Evolutionary conservation across 2,888 invertebrate species (phyloP), one percentile per base, ranked within the genome.

Genomic region (Amblyjoppa fuscipennis): DNA sequence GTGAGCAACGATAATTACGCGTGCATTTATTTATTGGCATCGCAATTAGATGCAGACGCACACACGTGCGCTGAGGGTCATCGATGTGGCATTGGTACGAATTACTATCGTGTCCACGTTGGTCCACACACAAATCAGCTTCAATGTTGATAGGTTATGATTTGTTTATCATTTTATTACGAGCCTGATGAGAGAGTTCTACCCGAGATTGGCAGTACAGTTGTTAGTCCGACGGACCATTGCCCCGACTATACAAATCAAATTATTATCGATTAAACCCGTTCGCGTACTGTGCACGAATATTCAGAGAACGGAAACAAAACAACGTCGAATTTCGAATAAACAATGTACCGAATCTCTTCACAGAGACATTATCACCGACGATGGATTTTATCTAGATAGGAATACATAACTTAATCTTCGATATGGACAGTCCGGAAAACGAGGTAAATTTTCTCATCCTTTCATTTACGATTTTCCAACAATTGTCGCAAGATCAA

Each of bases 381-480:
- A 78, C 51, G 4, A 73, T 59, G 83, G 68, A 68, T 59, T 79
- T 79, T 45, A 49, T 66, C 61, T 83, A 73, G 53, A 28, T 9
- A 49, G 51, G 51, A 25, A 11, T 71, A 69, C 7, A 56, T 64
- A 28, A 28, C 13, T 11, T 25, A 13, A 13, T 59, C 11, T 28
- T 53, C 77, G 70, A 20, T 6, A 90, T 90, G 90, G 89, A 90
- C 71, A 86, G 87, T 70, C 84, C 87, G 0, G 90, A 89, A 68
- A 87, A 74, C 20, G 89, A 90, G 89, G 90, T 90, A 85, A 78
- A 68, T 56, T 81, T 78, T 81, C 76, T 20, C n/a, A 73, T 61
- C 61, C 16, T 4, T 16, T 59, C 3, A 28, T 31, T 53, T 51
- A 68, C 31, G 41, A 79, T 38, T 4, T 25, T 4, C 3, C 28